Base-by-base conservation (phyloP, 1,140 invertebrate species). In the Tetranychus cinnabarinus region DNA sequence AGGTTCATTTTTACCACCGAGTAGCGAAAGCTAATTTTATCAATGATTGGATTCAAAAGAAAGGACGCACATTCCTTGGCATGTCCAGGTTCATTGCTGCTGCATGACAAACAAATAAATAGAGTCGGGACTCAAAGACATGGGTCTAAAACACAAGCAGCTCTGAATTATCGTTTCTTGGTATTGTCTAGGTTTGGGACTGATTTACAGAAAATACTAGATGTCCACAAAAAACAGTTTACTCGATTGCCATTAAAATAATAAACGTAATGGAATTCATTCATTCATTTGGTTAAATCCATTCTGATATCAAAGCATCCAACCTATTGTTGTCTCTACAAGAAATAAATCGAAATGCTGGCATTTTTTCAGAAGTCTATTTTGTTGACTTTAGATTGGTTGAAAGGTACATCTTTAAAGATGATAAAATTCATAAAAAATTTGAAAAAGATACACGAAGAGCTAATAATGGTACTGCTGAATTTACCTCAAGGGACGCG, bases 391-490 rank as follows among this genome's bases (percentile, higher is more conserved):
- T 83, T 76, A 92, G 92, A 6, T 73, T 97, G 50, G 90, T 89
- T 7, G 85, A 82, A 55, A 85, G 86, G 69, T 96, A 85, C 73
- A 70, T 81, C 48, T 79, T 81, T 65, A 73, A 77, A 37, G 78
- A 83, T 66, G 86, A 48, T 36, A 56, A 63, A 33, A 54, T 77
- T 37, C 90, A 95, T 71, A 88, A 88, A 71, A 81, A 82, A 61
- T 90, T 88, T 73, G 79, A 82, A 61, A 83, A 84, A 73, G 91
- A 97, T 72, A 81, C 84, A 61, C 77, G 86, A 60, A 84, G 83
- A 71, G 90, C 90, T 35, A 92, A 98, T 72, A 88, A 96, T 74
- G 93, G 93, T 31, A 98, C 93, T 6, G 75, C 95, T 62, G 86
- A 95, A 70, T 97, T 88, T 69, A 95, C 88, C 61, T 95, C 88